phyloP scores from a whole-genome alignment of 2,888 invertebrate genomes.

The Drosophila emarginata region DNA sequence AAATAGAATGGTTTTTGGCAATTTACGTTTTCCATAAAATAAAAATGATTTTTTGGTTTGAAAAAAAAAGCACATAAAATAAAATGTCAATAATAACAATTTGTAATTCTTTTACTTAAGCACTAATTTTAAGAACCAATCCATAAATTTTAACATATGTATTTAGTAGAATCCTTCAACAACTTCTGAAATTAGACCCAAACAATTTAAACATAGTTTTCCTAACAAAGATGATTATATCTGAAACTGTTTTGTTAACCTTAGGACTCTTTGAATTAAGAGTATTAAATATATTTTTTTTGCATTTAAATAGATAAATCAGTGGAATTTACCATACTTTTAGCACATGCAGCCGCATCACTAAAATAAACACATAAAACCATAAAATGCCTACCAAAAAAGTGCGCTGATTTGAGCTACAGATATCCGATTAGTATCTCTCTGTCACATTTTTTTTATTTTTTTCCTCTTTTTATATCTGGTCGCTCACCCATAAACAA shows the following conservation, averaged over 20 bases:
- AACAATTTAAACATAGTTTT: too few species aligned
- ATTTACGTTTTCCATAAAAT: too few species aligned
- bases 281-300: background rate
- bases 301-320: background rate
- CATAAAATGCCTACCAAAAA: slow-evolving; percentile 47
- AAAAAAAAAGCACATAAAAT: too few species aligned
- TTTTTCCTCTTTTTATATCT: background rate
- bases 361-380: slow-evolving; percentile 48
- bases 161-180: too few species aligned
- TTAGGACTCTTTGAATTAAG: background rate
- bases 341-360: slow-evolving; percentile 29
- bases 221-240: too few species aligned
- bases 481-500: slow-evolving; percentile 49
- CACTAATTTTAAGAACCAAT: too few species aligned
- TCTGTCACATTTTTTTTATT: background rate
- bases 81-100: too few species aligned
- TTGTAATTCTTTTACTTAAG: too few species aligned
- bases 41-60: too few species aligned
- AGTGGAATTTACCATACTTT: slow-evolving; percentile 9
- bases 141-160: too few species aligned
- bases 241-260: background rate
- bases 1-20: too few species aligned
- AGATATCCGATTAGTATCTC: slow-evolving; percentile 18
- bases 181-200: too few species aligned
- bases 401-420: slow-evolving; percentile 52